Evolutionary conservation across 1,140 invertebrate genomes (phyloP), one percentile per base, ranked within the genome.

Genomic region (Eumeta japonica): DNA sequence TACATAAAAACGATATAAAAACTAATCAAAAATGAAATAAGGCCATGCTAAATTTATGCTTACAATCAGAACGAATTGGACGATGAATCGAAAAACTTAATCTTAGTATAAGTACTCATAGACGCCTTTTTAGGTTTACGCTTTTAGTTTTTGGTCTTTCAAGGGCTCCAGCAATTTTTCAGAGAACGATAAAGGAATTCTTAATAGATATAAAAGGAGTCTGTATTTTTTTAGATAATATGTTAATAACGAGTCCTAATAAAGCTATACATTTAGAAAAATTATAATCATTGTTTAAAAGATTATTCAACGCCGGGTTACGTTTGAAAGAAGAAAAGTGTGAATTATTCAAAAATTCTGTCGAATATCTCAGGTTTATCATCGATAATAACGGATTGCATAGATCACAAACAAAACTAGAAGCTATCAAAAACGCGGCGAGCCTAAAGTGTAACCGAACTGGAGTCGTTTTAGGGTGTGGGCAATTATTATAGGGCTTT

Each of bases 401-500:
- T 16, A 58, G 63, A 28, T 48, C 62, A 47, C 52, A 59, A 7
- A 49, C 48, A 4, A 77, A 78, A 32, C 41, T 64, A 1, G 38
- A 46, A 24, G 47, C 56, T 4, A 52, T 77, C 11, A n/a, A 38
- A 20, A 45, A 57, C 0, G 53, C 41, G 10, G 39, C 45, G 13
- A 24, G 28, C 5, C 74, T 71, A 37, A 28, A 60, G 56, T 37
- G 46, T 50, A 2, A 51, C 48, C 10, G 55, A 65, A 40, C 43
- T 76, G 0, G 39, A 61, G 44, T 38, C 46, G 2, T 78, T 78
- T 39, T 41, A 78, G 0, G 70, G 73, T 1, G 51, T 78, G 42
- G 48, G 60, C 3, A 58, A 55, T 30, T 80, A 70, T 43, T 79
- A 78, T 43, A 35, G 53, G 4, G 51, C 54, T 19, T 77, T 79